A percentile compares a stretch with the other conserved stretches of the same genome.
Conservation (phyloP, 2,113 vertebrate genomes). For the Microcebus ravelobensis region DNA sequence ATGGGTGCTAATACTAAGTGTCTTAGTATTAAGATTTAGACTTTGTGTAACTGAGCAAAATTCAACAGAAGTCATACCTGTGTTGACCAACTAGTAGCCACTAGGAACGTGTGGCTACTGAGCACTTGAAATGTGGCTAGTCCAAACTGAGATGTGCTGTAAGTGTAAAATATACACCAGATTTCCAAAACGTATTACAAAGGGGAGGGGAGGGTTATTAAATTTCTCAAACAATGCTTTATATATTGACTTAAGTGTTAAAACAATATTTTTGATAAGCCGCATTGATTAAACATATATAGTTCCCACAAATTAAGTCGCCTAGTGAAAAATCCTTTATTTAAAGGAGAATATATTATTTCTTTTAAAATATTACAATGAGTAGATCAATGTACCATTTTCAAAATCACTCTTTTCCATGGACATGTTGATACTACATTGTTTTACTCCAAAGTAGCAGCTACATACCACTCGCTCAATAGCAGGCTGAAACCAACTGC, state of each 20-base stretch:
- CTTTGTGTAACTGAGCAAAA: neutral
- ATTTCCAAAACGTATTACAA: neutral
- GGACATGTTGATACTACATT: neutral
- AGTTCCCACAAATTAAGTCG: constrained; percentile 18
- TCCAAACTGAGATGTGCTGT: neutral
- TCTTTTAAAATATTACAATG: neutral
- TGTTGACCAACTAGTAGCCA: neutral
- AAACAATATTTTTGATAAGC: neutral
- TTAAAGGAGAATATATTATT: neutral
- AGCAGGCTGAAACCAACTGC: constrained; percentile 93
- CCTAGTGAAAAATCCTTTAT: neutral
- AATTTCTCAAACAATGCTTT: neutral
- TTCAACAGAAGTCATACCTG: neutral
- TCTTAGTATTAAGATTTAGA: neutral
- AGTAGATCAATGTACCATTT: neutral
- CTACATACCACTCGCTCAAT: constrained; percentile 93
- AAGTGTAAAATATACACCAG: neutral
- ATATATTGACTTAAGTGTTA: neutral
- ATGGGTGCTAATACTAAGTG: neutral
- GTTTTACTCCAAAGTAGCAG: neutral
- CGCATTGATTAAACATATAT: neutral
- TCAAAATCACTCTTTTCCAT: neutral
- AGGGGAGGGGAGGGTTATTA: neutral
- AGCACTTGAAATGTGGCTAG: neutral
- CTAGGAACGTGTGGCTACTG: neutral